phyloP scores from a whole-genome alignment of 2,113 vertebrate genomes.

The Chaetodon auriga region DNA sequence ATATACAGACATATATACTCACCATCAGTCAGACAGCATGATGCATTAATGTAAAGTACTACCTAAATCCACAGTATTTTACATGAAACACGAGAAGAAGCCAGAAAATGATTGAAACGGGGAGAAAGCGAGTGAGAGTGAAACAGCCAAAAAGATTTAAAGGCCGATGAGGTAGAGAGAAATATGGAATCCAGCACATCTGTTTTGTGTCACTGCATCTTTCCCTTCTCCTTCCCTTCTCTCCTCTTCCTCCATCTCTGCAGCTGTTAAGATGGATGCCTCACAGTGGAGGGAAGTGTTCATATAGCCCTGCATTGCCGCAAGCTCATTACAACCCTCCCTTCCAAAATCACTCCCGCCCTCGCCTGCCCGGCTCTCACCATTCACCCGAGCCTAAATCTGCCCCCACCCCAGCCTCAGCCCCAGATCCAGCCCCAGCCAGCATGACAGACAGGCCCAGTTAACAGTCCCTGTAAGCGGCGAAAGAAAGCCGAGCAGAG shows the following conservation, averaged over 20 bases:
- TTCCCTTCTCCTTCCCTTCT: conserved; percentile 38
- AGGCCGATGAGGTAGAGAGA: conserved; percentile 38
- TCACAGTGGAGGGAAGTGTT: conserved; percentile 69
- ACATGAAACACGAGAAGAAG: conserved; percentile 29
- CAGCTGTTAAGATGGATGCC: conserved; percentile 81
- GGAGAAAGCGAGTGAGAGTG: conserved; percentile 34
- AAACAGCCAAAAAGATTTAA: conserved; percentile 52
- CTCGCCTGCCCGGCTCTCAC: conserved; percentile 60
- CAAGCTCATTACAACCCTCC: conserved; percentile 77
- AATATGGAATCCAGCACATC: conserved; percentile 56
- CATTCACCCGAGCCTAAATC: conserved; percentile 70
- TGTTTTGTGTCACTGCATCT: conserved; percentile 57
- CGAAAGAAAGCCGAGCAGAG: conserved; percentile 75
- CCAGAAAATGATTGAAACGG: conserved; percentile 18
- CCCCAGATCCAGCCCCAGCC: conserved; percentile 66
- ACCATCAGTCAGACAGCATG: conserved; percentile 32
- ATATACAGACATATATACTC: conserved; percentile 5
- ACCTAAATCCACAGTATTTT: conserved; percentile 31
- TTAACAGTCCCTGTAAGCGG: conserved; percentile 82
- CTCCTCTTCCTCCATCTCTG: conserved; percentile 57
- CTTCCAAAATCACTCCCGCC: conserved; percentile 58
- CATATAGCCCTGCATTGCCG: conserved; percentile 69
- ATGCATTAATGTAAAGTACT: conserved; percentile 26
- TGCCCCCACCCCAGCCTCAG: conserved; percentile 62
- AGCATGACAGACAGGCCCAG: conserved; percentile 84